Base-by-base conservation (phyloP, 2,888 invertebrate species). In the Heliothis peltigera region DNA sequence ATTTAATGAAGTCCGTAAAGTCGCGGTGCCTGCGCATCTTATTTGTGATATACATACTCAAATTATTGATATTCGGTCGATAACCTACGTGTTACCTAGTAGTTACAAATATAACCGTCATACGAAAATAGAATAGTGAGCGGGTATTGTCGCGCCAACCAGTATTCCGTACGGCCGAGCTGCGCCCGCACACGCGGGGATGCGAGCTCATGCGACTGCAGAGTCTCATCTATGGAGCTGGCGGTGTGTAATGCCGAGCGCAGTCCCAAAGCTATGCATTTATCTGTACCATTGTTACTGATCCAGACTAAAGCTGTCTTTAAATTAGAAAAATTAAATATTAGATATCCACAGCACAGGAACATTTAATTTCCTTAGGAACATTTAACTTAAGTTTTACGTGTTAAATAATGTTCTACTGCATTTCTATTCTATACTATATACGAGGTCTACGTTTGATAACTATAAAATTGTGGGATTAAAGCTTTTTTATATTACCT, bases 401-500 rank as follows among this genome's bases (percentile, higher is more conserved):
- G n/a, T n/a, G n/a, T n/a, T n/a, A n/a, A n/a, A n/a, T n/a, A n/a
- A n/a, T n/a, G n/a, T n/a, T n/a, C n/a, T n/a, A n/a, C n/a, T n/a
- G n/a, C n/a, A n/a, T n/a, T n/a, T n/a, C n/a, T n/a, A n/a, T n/a
- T n/a, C n/a, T n/a, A n/a, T n/a, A n/a, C n/a, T n/a, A n/a, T n/a
- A n/a, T n/a, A n/a, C n/a, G n/a, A n/a, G n/a, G n/a, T n/a, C n/a
- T n/a, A n/a, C n/a, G n/a, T n/a, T n/a, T n/a, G n/a, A n/a, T n/a
- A n/a, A n/a, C n/a, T n/a, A n/a, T n/a, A n/a, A n/a, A n/a, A n/a
- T n/a, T n/a, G 8, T 28, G 28, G 28, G 8, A 28, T 8, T 28
- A 28, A 32, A 10, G 3, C 32, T 32, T 1, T 32, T 3, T 32
- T 32, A 10, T 28, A 18, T 35, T 75, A 97, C 96, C 93, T 96